Evolutionary conservation across 2,113 vertebrate species (phyloP).

Genomic region (Myxocyprinus asiaticus): DNA sequence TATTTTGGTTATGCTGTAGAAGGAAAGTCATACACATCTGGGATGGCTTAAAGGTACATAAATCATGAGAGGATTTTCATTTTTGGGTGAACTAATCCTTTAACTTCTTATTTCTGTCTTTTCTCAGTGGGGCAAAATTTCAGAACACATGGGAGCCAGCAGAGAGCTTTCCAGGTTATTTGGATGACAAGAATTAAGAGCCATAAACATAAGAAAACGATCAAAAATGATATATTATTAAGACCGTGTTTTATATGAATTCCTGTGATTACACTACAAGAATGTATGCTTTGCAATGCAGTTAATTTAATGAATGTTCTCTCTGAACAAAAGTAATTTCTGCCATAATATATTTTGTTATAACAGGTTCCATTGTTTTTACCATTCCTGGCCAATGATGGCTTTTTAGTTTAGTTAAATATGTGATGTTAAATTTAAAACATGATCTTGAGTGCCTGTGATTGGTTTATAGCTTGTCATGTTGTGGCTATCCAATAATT

Average conservation of each 20-base stretch:
- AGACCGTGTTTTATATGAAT: not conserved
- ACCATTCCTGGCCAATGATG: not conserved
- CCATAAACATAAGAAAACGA: not conserved
- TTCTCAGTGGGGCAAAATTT: conserved; percentile 55
- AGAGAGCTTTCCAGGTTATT: conserved; percentile 48
- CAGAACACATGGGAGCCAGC: conserved; percentile 58
- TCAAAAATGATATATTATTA: not conserved
- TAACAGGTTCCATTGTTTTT: not conserved
- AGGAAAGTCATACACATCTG: too few relatives aligned
- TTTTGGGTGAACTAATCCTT: too few relatives aligned
- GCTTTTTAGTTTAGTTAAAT: not conserved
- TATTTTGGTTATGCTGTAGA: too few relatives aligned
- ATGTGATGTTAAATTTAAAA: not conserved
- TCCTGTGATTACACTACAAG: not conserved
- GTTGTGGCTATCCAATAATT: too few relatives aligned
- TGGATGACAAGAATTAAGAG: conserved; percentile 32
- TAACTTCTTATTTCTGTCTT: not conserved
- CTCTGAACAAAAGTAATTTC: not conserved
- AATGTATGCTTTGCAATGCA: not conserved
- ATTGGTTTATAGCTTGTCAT: not conserved
- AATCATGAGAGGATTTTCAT: too few relatives aligned
- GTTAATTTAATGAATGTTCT: conserved; percentile 1
- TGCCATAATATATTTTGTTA: not conserved
- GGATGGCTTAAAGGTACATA: too few relatives aligned
- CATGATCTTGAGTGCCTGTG: not conserved